Base-by-base conservation (phyloP, 1,140 invertebrate species). In the Aphelenchoides fujianensis region DNA sequence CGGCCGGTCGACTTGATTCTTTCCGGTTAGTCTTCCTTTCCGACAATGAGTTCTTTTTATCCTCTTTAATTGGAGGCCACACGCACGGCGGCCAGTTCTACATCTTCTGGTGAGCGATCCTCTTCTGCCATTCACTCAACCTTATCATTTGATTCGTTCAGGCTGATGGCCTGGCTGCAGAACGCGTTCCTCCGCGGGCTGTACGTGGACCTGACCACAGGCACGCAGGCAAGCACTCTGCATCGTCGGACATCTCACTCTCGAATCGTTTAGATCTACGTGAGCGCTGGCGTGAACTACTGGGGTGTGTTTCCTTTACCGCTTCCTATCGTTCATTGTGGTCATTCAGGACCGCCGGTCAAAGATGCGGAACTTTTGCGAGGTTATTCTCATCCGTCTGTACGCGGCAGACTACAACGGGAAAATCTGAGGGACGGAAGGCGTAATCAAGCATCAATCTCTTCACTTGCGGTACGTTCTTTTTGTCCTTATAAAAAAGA, bases 271-370 rank as follows among this genome's bases (percentile, higher is more conserved):
- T n/a, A n/a, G 32, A 53, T 74, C n/a, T 74, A 36, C 57, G 73
- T 74, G 12, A 76, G 73, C n/a, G 34, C 73, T n/a, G 73, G 73
- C 19, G 73, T 74, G 3, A 74, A 74, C 48, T 74, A 74, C 36
- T 74, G 73, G 73, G 73, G 73, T 1, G 23, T 48, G 41, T n/a
- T n/a, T 48, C 41, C 12, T 48, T 48, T 48, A 48, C 41, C 12
- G 41, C 41, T 16, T 16, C 41, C n/a, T n/a, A 48, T 16, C 41
- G 12, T 23, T 48, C 23, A 16, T 48, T 48, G 23, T 48, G 41
- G 12, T 48, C 41, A 48, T 48, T 48, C 23, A 48, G 41, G 41
- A 16, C 68, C 68, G 16, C 68, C 68, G 23, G 41, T 69, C 34
- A 69, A 69, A 64, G n/a, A 69, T 69, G 68, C 55, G 34, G n/a